Conservation (phyloP, 2,113 vertebrate species). For the Phalacrocorax carbo region DNA sequence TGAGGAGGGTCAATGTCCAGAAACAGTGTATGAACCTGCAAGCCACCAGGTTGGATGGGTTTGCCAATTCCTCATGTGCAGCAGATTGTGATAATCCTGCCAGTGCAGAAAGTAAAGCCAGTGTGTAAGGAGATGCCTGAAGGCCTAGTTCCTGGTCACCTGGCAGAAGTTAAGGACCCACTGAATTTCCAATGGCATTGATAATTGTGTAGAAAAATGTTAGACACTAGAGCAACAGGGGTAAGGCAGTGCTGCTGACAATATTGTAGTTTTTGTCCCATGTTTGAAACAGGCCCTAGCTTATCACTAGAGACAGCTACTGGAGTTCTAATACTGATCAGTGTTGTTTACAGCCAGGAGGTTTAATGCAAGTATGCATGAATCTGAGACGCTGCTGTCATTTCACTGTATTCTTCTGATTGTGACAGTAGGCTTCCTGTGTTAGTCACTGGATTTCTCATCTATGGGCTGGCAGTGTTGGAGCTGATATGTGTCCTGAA, state of each 20-base stretch:
- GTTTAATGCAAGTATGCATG: not conserved
- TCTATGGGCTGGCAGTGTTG: not conserved
- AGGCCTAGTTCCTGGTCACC: not conserved
- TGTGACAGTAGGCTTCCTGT: not conserved
- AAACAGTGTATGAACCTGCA: not conserved
- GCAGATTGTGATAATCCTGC: not conserved
- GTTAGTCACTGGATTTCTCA: not conserved
- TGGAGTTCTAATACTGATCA: not conserved
- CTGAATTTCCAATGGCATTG: not conserved
- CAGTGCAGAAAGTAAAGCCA: not conserved
- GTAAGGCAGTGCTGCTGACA: not conserved
- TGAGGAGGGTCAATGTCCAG: not conserved
- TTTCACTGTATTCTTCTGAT: not conserved
- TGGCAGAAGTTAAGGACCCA: not conserved
- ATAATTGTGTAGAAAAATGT: not conserved
- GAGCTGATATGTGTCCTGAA: not conserved
- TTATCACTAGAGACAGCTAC: not conserved
- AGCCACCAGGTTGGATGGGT: not conserved
- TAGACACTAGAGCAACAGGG: not conserved
- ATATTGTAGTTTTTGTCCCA: not conserved
- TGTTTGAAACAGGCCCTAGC: not conserved
- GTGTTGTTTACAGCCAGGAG: not conserved
- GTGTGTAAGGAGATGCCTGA: not conserved
- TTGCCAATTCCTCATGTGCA: not conserved
- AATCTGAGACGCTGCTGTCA: not conserved